Conservation (phyloP, 2,888 invertebrate species). For the Aplocera efformata region DNA sequence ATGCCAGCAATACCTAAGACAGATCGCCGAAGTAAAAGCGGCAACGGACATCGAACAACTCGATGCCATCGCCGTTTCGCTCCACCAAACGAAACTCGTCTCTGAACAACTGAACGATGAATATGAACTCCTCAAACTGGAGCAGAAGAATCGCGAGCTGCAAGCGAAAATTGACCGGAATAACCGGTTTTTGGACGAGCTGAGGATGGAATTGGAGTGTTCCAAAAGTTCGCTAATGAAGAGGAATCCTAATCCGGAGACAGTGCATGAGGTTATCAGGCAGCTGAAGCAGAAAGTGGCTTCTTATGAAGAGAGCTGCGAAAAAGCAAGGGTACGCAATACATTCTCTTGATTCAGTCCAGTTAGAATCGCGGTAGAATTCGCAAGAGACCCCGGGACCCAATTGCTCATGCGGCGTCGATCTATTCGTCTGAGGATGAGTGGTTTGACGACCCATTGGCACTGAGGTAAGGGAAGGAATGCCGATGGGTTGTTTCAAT, state of each 20-base stretch:
- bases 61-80: constrained; percentile 52
- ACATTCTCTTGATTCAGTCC: no score
- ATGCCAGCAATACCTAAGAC: constrained; percentile 49
- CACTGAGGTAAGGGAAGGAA: no score
- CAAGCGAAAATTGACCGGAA: constrained; percentile 62
- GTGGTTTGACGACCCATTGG: no score
- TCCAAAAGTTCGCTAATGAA: constrained; percentile 46
- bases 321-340: constrained; percentile 59
- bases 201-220: constrained; percentile 51
- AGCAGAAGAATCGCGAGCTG: constrained; percentile 55
- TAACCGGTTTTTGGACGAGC: constrained; percentile 47
- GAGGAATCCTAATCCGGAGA: constrained; percentile 55
- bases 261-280: constrained; percentile 58
- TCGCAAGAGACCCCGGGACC: no score
- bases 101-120: constrained; percentile 53
- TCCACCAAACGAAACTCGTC: constrained; percentile 46
- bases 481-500: no score
- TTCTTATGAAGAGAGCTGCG: constrained; percentile 63
- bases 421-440: no score
- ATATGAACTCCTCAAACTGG: constrained; percentile 57
- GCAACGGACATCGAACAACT: constrained; percentile 42
- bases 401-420: no score
- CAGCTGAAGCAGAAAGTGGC: constrained; percentile 60
- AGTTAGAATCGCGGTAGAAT: no score
- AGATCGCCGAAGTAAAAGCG: constrained; percentile 41